Evolutionary conservation across 1,140 invertebrate species (phyloP), one percentile per base, ranked within the genome.

Genomic region (Akabosia matsudoensis): DNA sequence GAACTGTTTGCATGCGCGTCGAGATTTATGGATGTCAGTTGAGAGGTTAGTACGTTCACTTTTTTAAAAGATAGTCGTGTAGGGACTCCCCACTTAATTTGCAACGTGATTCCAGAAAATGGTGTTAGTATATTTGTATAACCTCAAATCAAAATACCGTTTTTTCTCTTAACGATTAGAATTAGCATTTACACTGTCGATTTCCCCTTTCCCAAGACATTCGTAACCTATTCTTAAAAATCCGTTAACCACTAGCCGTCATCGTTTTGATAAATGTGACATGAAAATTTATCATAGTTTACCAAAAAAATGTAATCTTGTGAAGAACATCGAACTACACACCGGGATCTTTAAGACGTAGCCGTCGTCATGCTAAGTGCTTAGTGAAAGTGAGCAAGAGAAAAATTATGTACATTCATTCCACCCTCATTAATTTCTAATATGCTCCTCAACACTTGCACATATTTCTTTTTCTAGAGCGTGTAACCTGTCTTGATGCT

Each of bases 1-100:
- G 92, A 70, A 92, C 90, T 0, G 90, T 93, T 70, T 93, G 92
- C 85, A 90, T 93, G 88, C 84, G 92, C 79, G 90, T 93, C 4
- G 92, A 93, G 84, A 82, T 93, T 18, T 91, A 91, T 83, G 91
- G 91, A 33, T 92, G 91, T 83, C 85, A 86, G 78, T 91, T 90
- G 88, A 89, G 85, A 75, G 88, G 89, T 90, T 83, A 87, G 86
- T 84, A 45, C 18, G 18, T 45, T 45, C 7, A 18, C n/a, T n/a
- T n/a, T n/a, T n/a, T n/a, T n/a, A n/a, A n/a, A n/a, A n/a, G n/a
- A n/a, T n/a, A n/a, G n/a, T n/a, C n/a, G n/a, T n/a, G n/a, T n/a
- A n/a, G n/a, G n/a, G n/a, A n/a, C n/a, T n/a, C n/a, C n/a, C n/a
- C n/a, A n/a, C n/a, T n/a, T n/a, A n/a, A n/a, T n/a, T n/a, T n/a